Evolutionary conservation across 2,888 invertebrate genomes (phyloP), one percentile per base, ranked within the genome.

Genomic region (Cephalotes varians): DNA sequence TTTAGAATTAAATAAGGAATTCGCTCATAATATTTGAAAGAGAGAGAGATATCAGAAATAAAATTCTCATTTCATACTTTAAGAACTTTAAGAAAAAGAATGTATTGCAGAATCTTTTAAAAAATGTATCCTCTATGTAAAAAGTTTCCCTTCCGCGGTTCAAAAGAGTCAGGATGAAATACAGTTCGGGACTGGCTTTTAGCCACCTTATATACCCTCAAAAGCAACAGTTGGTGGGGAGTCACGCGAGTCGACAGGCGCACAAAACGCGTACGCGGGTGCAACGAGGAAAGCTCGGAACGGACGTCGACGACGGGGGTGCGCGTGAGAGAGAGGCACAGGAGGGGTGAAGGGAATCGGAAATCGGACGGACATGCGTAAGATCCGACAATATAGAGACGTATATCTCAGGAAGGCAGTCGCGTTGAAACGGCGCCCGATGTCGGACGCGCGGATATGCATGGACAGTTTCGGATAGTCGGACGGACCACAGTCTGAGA

Each of bases 301-400:
- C 10, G 40, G 28, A 49, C 64, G n/a, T 18, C n/a, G 4, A 9
- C 3, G 15, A n/a, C 40, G 25, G 28, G 49, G 28, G 73, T 56
- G 58, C n/a, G 60, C 25, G 40, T 40, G 31, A 4, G 60, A 40
- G n/a, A 47, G 77, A 85, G 60, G 47, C 56, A 64, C 73, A 74
- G 73, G 60, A 18, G 69, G 73, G 64, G 77, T 64, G 44, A 44
- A 56, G 84, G 74, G 83, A 73, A 81, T 84, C 81, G 87, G 82
- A 86, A 88, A 87, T 90, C 87, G 88, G 87, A 85, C 85, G 90
- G 91, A 91, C 92, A 92, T 92, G 92, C 93, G 92, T 93, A 90
- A 92, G 91, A 90, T 91, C 77, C 73, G 81, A 81, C 86, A 87
- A 91, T 92, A 90, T 87, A 88, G 83, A 81, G 77, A 31, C 37